These are phyloP conservation scores for Patiria pectinifera DNA, from an alignment of 53 echinoderm and acorn worm species.

Conservation along the genomic window DNA sequence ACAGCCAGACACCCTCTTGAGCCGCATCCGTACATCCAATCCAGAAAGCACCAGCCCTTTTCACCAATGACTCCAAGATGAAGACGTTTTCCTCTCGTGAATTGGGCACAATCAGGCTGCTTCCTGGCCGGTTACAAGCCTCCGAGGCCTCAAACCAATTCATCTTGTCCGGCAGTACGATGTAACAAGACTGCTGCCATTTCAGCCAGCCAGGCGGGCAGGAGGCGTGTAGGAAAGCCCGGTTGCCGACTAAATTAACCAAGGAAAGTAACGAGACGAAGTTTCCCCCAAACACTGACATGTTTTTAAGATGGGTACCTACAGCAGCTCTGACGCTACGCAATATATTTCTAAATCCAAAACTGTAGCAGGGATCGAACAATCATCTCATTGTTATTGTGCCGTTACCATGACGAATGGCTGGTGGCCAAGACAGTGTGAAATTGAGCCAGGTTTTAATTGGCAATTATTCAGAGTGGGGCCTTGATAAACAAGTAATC, in stretches of 20 bases:
- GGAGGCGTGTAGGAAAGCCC: neutral
- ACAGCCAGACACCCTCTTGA: conserved; percentile 31
- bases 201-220: conserved; percentile 37
- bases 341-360: too few relatives aligned
- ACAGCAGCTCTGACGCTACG: too few relatives aligned
- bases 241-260: neutral
- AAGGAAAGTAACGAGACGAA: too few relatives aligned
- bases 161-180: conserved; percentile 13
- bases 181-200: conserved; percentile 46
- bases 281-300: too few relatives aligned
- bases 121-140: conserved; percentile 22
- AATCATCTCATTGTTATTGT: too few relatives aligned
- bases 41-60: neutral
- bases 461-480: too few relatives aligned
- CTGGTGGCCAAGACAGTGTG: too few relatives aligned
- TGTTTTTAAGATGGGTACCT: too few relatives aligned
- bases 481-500: too few relatives aligned
- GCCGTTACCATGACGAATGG: too few relatives aligned
- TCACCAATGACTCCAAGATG: neutral
- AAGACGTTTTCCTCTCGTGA: conserved; percentile 30
- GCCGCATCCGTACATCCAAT: conserved; percentile 38
- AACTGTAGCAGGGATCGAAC: too few relatives aligned
- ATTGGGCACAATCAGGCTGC: conserved; percentile 14
- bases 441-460: too few relatives aligned
- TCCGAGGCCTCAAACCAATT: conserved; percentile 3